Conservation (phyloP, 2,888 invertebrate species). For the Pandemis corylana region DNA sequence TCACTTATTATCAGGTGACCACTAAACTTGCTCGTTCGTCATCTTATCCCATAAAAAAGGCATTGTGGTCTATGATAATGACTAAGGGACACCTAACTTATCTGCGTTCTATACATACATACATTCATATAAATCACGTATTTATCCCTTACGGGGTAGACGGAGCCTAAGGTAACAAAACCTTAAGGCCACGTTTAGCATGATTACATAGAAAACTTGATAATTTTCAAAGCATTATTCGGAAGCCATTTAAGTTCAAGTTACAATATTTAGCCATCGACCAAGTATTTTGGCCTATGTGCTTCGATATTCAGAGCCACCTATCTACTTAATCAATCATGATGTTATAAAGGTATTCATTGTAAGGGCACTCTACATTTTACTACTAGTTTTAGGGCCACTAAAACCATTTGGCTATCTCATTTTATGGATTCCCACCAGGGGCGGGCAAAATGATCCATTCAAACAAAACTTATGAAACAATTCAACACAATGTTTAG, state of each 20-base stretch:
- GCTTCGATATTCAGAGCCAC: conserved; percentile 54
- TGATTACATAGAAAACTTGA: neutral
- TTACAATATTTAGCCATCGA: neutral
- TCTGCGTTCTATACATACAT: too few relatives aligned
- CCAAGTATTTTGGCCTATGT: neutral
- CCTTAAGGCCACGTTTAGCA: too few relatives aligned
- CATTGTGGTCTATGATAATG: neutral
- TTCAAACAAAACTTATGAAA: conserved; percentile 69
- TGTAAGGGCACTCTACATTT: conserved; percentile 71
- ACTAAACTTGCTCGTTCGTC: too few relatives aligned
- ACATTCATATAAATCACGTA: too few relatives aligned
- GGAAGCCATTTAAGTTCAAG: neutral
- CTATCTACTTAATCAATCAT: conserved; percentile 67
- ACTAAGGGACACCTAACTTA: neutral
- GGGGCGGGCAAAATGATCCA: conserved; percentile 59
- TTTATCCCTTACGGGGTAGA: too few relatives aligned
- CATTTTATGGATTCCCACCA: conserved; percentile 74
- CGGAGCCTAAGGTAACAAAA: too few relatives aligned
- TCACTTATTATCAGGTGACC: too few relatives aligned
- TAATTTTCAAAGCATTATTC: too few relatives aligned
- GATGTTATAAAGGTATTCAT: conserved; percentile 77
- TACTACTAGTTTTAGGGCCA: conserved; percentile 76
- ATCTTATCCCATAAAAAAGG: too few relatives aligned
- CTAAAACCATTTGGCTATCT: conserved; percentile 78
- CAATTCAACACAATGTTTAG: conserved; percentile 55